Base-by-base conservation (phyloP, 1,140 invertebrate species). In the Rhagoletis zephyria region DNA sequence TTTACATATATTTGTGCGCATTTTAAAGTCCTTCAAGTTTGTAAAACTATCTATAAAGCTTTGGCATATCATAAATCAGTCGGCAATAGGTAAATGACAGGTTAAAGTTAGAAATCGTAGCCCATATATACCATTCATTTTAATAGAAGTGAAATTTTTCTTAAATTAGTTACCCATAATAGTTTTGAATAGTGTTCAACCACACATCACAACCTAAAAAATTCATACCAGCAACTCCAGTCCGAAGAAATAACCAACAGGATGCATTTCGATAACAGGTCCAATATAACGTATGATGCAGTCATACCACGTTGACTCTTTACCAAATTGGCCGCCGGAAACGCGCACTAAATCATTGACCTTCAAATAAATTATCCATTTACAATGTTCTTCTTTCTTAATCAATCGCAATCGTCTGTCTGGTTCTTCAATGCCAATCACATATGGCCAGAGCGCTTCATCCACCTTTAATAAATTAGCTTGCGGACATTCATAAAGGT, bases 241-340 rank as follows among this genome's bases (percentile, higher is more conserved):
- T 48, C 94, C 94, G 92, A 94, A 94, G 92, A 94, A 94, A 89
- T 94, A 94, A 90, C 94, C 93, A 63, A 94, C 94, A 64, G 90
- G 88, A 61, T 94, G 94, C 40, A 94, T 89, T 86, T 94, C 94
- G 87, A 91, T 89, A 67, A 95, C 94, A 87, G 90, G 90, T 56
- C 94, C 94, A 85, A 94, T 94, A 89, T 93, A 95, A 89, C 93
- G 94, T 87, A 95, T 92, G 86, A 91, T 92, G 45, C 91, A 90
- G 89, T 91, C 70, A 88, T 91, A 87, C 3, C 12, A 30, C 59
- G 63, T 19, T 14, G 64, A 87, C 19, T 85, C n/a, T 85, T 88
- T 64, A 64, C 93, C 87, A 92, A 89, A 88, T 87, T 91, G 85
- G 93, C 90, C 88, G 89, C 93, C 90, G 45, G 88, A 89, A 74